Percentiles rank a stretch among this genome's conserved stretches.
These are phyloP conservation scores for Manis javanica DNA, from an alignment of 2,797 vertebrate species.

Conservation along the genomic window DNA sequence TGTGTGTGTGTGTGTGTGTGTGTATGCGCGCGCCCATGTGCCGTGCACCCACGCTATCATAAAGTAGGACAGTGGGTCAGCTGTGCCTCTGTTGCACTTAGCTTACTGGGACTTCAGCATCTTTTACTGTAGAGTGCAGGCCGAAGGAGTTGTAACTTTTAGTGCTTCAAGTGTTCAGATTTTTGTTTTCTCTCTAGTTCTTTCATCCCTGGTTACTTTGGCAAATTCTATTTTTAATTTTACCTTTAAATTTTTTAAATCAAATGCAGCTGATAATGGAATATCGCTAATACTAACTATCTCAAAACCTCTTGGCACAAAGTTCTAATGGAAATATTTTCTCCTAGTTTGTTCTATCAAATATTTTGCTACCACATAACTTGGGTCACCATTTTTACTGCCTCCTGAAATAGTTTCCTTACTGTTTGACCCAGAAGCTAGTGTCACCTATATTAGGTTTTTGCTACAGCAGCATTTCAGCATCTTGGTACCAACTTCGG, in stretches of 20 bases:
- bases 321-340: conserved; percentile 4
- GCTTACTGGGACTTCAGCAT: background rate
- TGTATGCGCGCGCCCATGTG: too few relatives aligned
- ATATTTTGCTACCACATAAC: background rate
- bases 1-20: fast-evolving
- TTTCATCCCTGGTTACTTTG: background rate
- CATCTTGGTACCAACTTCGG: background rate
- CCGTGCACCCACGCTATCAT: fast-evolving
- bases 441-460: background rate
- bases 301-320: background rate
- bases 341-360: background rate
- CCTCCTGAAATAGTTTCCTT: background rate
- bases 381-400: background rate
- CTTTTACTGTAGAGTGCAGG: background rate
- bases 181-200: background rate
- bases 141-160: background rate
- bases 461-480: background rate
- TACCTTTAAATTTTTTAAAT: background rate
- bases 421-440: background rate
- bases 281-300: background rate
- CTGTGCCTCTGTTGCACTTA: background rate
- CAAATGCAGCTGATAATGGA: background rate
- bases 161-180: background rate
- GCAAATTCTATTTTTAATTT: background rate
- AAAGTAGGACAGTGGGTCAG: background rate